Base-by-base conservation (phyloP, 2,797 vertebrate species). In the Danio albolineatus region DNA sequence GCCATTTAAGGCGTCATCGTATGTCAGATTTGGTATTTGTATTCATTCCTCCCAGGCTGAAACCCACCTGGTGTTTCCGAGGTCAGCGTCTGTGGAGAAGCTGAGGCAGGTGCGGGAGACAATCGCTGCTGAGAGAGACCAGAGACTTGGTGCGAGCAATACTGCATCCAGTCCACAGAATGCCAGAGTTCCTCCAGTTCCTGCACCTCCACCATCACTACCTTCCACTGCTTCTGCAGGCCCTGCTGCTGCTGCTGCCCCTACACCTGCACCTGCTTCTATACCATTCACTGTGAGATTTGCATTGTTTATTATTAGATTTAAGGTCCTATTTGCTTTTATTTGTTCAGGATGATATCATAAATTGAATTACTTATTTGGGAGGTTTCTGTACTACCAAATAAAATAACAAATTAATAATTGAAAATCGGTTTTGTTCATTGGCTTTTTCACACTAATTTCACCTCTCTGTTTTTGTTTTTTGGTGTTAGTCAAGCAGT, bases 11-110 rank as follows among this genome's bases (percentile, higher is more conserved):
- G 16, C 19, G 36, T 48, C 7, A 56, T 44, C 16, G 13, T 17
- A 10, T 43, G 7, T 17, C 19, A 16, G 13, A 67, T 38, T n/a
- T 19, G 21, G 14, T 48, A 62, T 54, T 13, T 75, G 6, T 65
- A 2, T 2, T 10, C 38, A n/a, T 77, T n/a, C 0, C 53, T 21
- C 86, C 76, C 87, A 99, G 97, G 96, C 94, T 82, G 96, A 98
- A 89, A 98, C 97, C 6, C 97, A 98, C 88, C 92, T 99, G 80
- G 91, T 98, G 76, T 98, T 98, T 82, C 96, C 97, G 14, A 95
- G 94, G 84, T 95, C 97, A 71, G 95, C 96, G 39, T 96, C 96
- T 0, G 94, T 98, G 82, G 94, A 97, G 2, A 95, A 95, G 73
- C 88, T 99, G 48, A 94, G 91, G 85, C 93, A 91, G 85, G 93